phyloP scores from a whole-genome alignment of 2,888 invertebrate genomes.

The Oxycera nigricornis region DNA sequence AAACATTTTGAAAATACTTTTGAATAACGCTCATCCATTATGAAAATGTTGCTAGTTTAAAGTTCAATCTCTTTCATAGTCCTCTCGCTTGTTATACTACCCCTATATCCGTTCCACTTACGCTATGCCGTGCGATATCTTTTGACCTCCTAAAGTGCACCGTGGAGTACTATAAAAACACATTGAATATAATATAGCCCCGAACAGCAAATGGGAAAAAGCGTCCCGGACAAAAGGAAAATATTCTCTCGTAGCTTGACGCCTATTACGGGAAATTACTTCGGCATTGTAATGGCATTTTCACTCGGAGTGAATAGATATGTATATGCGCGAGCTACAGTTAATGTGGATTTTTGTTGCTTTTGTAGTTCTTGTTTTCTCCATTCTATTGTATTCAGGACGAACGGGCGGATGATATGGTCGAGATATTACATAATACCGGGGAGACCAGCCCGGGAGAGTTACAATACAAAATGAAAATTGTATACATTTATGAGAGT shows the following conservation, averaged over 20 bases:
- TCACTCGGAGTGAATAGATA: background rate
- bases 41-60: no score
- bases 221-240: background rate
- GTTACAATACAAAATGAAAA: background rate
- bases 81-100: no score
- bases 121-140: background rate
- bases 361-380: background rate
- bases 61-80: no score
- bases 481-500: background rate
- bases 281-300: conserved; percentile 26
- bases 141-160: conserved; percentile 14
- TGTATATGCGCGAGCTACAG: background rate
- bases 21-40: no score
- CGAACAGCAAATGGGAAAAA: background rate
- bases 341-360: background rate
- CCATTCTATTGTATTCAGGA: background rate
- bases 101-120: background rate
- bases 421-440: background rate
- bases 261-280: conserved; percentile 35
- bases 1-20: no score
- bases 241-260: background rate
- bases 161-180: conserved; percentile 3
- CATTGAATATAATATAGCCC: background rate
- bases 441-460: background rate
- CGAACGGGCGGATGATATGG: background rate